phyloP scores from a whole-genome alignment of 92 coral and sea anemone genomes.

The Heteractis magnifica region DNA sequence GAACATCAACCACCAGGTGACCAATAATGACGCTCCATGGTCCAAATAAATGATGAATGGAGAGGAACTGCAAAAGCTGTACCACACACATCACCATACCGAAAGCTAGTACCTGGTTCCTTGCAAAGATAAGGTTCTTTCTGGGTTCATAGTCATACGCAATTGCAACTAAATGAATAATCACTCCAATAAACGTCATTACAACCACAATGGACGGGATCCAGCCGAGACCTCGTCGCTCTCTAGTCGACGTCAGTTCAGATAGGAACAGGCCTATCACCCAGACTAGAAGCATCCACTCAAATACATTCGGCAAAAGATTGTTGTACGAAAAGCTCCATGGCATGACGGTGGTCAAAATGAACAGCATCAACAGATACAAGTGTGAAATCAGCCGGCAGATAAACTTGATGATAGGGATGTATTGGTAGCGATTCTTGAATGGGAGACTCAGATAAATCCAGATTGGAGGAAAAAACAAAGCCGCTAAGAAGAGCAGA shows the following conservation, averaged over 20 bases:
- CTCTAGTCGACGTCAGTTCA: constrained; percentile 75
- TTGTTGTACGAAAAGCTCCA: constrained; percentile 61
- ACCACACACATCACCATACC: constrained; percentile 79
- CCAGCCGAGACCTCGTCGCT: constrained; percentile 85
- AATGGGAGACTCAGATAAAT: constrained; percentile 76
- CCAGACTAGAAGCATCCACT: constrained; percentile 81
- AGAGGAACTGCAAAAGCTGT: constrained; percentile 82
- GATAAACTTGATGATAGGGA: constrained; percentile 96
- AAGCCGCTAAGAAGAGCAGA: constrained; percentile 70
- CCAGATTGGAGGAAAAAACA: constrained; percentile 89
- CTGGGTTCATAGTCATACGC: constrained; percentile 48
- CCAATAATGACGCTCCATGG: constrained; percentile 99
- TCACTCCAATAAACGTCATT: constrained; percentile 51
- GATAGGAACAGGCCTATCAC: constrained; percentile 77
- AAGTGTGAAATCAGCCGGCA: constrained; percentile 94
- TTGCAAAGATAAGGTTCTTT: constrained; percentile 61
- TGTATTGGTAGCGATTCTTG: constrained; percentile 86
- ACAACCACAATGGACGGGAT: constrained; percentile 71
- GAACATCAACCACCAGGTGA: constrained; percentile 84
- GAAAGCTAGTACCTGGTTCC: constrained; percentile 80
- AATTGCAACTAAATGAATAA: constrained; percentile 68
- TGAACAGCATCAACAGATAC: constrained; percentile 70
- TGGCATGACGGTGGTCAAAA: constrained; percentile 78
- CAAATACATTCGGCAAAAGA: constrained; percentile 76
- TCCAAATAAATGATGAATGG: constrained; percentile 94